These are phyloP conservation scores for Lerema accius DNA, from an alignment of 1,140 invertebrate species.

Conservation along the genomic window DNA sequence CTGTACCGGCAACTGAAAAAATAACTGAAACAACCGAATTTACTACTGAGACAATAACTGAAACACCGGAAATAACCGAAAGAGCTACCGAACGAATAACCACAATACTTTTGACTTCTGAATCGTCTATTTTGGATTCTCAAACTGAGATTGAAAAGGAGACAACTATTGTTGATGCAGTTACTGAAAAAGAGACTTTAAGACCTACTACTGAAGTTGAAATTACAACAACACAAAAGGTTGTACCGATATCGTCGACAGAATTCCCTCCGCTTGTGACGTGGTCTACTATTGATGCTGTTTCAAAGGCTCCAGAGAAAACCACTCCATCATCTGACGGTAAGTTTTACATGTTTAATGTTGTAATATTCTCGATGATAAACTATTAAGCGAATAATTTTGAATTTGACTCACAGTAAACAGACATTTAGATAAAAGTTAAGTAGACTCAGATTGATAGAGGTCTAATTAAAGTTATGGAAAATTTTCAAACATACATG, in stretches of 20 bases:
- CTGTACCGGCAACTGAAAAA: conserved; percentile 23
- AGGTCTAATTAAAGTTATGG: too few relatives aligned
- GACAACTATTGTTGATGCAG: conserved; percentile 30
- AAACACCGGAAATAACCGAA: conserved; percentile 42
- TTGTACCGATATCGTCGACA: conserved; percentile 46
- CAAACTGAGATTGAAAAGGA: conserved; percentile 25
- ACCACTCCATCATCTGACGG: conserved; percentile 51
- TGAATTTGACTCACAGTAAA: too few relatives aligned
- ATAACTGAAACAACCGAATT: conserved; percentile 33
- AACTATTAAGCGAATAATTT: too few relatives aligned
- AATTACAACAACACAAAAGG: conserved; percentile 48
- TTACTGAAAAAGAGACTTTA: conserved; percentile 51
- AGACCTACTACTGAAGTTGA: conserved; percentile 50
- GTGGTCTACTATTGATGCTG: conserved; percentile 84
- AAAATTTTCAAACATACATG: too few relatives aligned
- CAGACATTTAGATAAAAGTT: too few relatives aligned
- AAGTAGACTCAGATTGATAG: too few relatives aligned
- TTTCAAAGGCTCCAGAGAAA: conserved; percentile 59
- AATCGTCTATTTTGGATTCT: conserved; percentile 17
- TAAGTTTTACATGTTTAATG: conserved; percentile 39
- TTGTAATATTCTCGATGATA: too few relatives aligned
- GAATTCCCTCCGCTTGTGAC: conserved; percentile 82
- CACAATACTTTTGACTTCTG: conserved; percentile 28
- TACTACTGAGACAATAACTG: conserved; percentile 39
- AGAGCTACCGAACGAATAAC: conserved; percentile 38